phyloP scores from a whole-genome alignment of 2,113 vertebrate species.

The Acrocephalus kingi region DNA sequence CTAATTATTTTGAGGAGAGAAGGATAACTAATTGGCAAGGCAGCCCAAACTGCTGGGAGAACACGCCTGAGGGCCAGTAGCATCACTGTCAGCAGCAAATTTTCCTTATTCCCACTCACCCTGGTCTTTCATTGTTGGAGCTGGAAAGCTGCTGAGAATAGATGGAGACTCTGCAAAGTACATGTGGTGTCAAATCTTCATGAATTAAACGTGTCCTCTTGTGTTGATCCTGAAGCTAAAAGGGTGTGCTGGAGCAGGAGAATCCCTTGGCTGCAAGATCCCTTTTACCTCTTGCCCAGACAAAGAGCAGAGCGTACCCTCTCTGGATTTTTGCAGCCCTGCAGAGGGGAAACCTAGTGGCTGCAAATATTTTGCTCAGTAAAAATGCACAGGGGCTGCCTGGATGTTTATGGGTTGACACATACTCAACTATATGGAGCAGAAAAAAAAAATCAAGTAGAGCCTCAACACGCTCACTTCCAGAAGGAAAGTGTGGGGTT shows the following conservation, averaged over 20 bases:
- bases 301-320: not conserved
- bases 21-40: not conserved
- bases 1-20: not conserved
- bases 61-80: accelerated
- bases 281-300: not conserved
- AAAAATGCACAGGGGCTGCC: not conserved
- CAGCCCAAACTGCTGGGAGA: not conserved
- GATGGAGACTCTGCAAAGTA: not conserved
- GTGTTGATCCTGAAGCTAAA: not conserved
- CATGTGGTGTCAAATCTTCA: not conserved
- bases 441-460: not conserved
- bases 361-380: not conserved
- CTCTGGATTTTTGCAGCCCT: not conserved
- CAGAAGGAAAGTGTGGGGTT: not conserved
- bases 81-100: not conserved
- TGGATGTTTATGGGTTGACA: not conserved
- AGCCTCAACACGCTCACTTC: not conserved
- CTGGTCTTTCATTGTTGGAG: not conserved
- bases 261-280: not conserved
- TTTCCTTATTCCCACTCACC: not conserved
- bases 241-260: not conserved
- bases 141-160: not conserved
- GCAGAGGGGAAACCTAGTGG: not conserved
- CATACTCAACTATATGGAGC: not conserved
- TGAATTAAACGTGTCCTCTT: not conserved